Evolutionary conservation across 1,140 invertebrate genomes (phyloP), one percentile per base, ranked within the genome.

Genomic region (Drosophila busckii): DNA sequence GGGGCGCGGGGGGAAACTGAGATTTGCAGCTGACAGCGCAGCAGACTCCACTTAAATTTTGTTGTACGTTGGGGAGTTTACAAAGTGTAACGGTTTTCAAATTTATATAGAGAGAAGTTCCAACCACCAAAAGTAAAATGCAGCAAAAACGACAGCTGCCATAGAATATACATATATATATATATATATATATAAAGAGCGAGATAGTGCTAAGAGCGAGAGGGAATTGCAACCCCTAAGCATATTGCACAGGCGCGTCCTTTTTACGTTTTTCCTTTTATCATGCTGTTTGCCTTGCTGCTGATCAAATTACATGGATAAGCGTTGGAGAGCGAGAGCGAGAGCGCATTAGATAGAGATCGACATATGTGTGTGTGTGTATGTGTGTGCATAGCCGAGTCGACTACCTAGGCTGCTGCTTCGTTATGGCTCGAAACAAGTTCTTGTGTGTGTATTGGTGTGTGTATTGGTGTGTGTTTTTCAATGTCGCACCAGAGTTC

Each of bases 211-310:
- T 25, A 44, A 16, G 28, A 42, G 25, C 23, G 34, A 26, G 31
- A 40, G 42, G 44, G 35, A 49, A 40, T 37, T 56, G 56, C 56
- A 73, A 75, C 70, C 70, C 70, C 70, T 76, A 68, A 56, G 70
- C 70, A 75, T 75, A 75, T 75, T 75, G 70, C 70, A 75, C 70
- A 70, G 67, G 59, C 70, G 70, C 70, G 70, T 76, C 71, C 70
- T 76, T 78, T 78, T 70, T 42, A 59, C 66, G 73, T 66, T 50
- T 66, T 70, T 66, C 71, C 49, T 55, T 55, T n/a, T n/a, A n/a
- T n/a, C n/a, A n/a, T n/a, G 50, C 48, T 59, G 60, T 32, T 53
- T 63, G 58, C 58, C 54, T 48, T 63, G 53, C n/a, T n/a, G n/a
- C 40, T 61, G 70, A 76, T 76, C 70, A 66, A 76, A 78, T 76